A percentile compares a stretch with the other conserved stretches of the same genome.
These are phyloP conservation scores for Manacus vitellinus DNA, from an alignment of 2,113 vertebrate genomes.

Conservation along the genomic window DNA sequence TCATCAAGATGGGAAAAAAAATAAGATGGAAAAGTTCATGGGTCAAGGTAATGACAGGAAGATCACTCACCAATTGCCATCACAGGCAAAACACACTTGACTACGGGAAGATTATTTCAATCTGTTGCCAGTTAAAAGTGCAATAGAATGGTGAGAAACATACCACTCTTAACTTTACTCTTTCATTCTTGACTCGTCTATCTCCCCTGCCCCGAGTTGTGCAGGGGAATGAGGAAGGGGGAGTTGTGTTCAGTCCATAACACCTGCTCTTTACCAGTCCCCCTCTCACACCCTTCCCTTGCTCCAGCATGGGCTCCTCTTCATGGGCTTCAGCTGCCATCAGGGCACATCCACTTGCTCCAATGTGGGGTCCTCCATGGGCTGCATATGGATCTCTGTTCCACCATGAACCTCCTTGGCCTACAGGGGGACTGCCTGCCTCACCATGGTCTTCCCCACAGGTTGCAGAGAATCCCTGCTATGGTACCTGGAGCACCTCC, in stretches of 20 bases:
- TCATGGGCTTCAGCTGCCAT: not conserved
- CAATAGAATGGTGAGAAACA: not conserved
- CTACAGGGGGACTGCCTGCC: rapidly evolving
- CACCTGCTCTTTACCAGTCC: not conserved
- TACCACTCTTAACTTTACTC: not conserved
- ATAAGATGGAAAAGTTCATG: not conserved
- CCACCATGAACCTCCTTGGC: too few relatives aligned
- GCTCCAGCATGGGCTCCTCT: rapidly evolving
- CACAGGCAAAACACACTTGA: not conserved
- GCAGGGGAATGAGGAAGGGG: not conserved
- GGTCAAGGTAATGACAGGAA: not conserved
- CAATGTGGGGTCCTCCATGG: rapidly evolving
- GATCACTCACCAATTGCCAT: not conserved
- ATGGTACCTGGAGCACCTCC: rapidly evolving
- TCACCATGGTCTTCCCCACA: not conserved
- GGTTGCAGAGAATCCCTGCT: not conserved
- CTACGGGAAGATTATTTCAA: not conserved
- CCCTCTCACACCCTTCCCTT: not conserved
- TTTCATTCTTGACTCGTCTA: not conserved
- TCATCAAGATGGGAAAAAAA: not conserved
- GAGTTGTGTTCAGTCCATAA: not conserved
- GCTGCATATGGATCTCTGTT: not conserved
- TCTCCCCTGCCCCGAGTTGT: not conserved
- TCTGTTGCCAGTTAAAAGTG: not conserved
- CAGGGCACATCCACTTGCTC: not conserved